Evolutionary conservation across 1,140 invertebrate genomes (phyloP).

Genomic region (Chironomus tepperi): DNA sequence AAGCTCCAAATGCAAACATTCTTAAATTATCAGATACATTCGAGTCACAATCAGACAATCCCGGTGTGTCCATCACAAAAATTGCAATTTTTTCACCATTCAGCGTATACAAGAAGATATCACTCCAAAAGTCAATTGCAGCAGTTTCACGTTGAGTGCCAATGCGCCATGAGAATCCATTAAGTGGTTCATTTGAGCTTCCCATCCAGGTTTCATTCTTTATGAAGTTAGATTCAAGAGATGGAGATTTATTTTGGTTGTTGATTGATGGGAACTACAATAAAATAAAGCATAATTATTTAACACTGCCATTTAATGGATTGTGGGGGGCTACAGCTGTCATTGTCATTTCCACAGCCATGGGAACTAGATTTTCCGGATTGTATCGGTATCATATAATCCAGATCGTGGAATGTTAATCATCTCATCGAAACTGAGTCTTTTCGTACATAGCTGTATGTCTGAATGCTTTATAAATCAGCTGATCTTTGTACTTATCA

Average conservation of each 20-base stretch:
- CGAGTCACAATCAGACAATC: constrained; percentile 59
- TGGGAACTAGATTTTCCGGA: too few relatives aligned
- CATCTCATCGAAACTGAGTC: too few relatives aligned
- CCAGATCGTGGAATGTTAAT: too few relatives aligned
- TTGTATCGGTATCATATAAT: too few relatives aligned
- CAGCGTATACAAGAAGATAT: constrained; percentile 49
- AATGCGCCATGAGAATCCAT: constrained; percentile 46
- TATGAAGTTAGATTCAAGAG: neutral
- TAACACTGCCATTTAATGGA: too few relatives aligned
- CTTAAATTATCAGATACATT: constrained; percentile 65
- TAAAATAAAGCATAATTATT: too few relatives aligned
- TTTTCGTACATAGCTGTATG: too few relatives aligned
- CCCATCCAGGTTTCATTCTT: constrained; percentile 40
- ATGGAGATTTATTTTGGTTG: neutral
- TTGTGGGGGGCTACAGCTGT: too few relatives aligned
- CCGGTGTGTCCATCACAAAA: constrained; percentile 62
- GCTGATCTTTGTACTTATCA: too few relatives aligned
- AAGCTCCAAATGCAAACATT: constrained; percentile 56
- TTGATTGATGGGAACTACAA: neutral
- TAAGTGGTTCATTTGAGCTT: constrained; percentile 39
- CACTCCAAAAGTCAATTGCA: constrained; percentile 60
- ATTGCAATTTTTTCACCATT: constrained; percentile 46
- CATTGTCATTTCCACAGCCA: too few relatives aligned
- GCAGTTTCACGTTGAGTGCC: constrained; percentile 58
- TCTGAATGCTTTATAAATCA: too few relatives aligned